Evolutionary conservation across 2,888 invertebrate genomes (phyloP), one percentile per base, ranked within the genome.

Genomic region (Drosophila imparisetae): DNA sequence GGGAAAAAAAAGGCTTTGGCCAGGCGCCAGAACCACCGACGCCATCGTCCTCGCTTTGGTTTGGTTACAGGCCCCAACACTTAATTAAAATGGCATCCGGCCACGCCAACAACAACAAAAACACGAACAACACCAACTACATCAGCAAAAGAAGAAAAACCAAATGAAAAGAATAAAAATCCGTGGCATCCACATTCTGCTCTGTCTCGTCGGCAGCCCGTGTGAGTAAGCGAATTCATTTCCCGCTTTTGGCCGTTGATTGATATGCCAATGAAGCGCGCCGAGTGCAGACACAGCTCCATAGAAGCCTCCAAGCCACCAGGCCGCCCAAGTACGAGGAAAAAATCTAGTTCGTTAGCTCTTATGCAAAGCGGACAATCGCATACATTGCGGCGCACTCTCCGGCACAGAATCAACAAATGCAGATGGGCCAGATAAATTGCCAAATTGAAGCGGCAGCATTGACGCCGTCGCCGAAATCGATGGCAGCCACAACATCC

Each of bases 21-120:
- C 71, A 72, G 66, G 68, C 75, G 72, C 66, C 78, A 78, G 73
- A 66, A 59, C 54, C 58, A 67, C 61, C 75, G 61, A 67, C 58
- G 70, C 71, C 75, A 71, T 64, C 57, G 64, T 73, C 62, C 75
- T 72, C 59, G 69, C 61, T 63, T 72, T 63, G 68, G 60, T 68
- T 75, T 70, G 67, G 67, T 67, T 71, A 72, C 73, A 71, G 74
- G 75, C 73, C 75, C 83, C 83, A 84, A 81, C 83, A 86, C 86
- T 86, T 86, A 87, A 86, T 87, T 87, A 86, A 87, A 86, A 87
- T 78, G 83, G 76, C 79, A 85, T 86, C 85, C 85, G 82, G 79
- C 72, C 73, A 64, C 70, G 67, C 66, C 72, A 78, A 71, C 75
- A 78, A 60, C 60, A 63, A 69, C 71, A 78, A 54, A 54, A 73